phyloP scores from a whole-genome alignment of 2,888 invertebrate species.

The Ectemnius cavifrons region DNA sequence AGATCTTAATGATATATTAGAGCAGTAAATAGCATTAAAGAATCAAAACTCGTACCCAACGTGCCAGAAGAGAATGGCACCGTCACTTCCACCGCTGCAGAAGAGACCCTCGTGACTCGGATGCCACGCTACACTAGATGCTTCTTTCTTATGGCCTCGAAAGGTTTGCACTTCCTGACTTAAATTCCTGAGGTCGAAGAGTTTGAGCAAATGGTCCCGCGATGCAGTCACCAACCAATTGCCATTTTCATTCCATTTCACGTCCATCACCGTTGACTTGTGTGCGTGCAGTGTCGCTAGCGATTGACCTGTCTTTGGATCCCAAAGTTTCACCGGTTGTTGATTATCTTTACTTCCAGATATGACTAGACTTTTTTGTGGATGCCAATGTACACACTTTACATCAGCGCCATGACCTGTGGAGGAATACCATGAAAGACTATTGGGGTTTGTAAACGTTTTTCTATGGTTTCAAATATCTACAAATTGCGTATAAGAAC shows the following conservation, averaged over 20 bases:
- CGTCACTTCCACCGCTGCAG: conserved; percentile 99
- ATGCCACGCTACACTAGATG: conserved; percentile 98
- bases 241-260: conserved; percentile 99
- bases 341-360: conserved; percentile 99
- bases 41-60: conserved; percentile 86
- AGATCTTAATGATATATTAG: neutral
- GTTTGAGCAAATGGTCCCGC: conserved; percentile 96
- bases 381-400: conserved; percentile 99
- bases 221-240: conserved; percentile 99
- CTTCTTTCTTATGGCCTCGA: conserved; percentile 99
- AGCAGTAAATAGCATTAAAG: neutral
- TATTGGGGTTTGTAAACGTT: neutral
- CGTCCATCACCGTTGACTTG: conserved; percentile 99
- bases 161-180: conserved; percentile 97
- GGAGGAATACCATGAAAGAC: conserved; percentile 38
- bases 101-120: conserved; percentile 98
- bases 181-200: conserved; percentile 98
- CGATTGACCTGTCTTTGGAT: conserved; percentile 97
- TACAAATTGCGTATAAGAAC: neutral
- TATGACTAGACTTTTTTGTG: conserved; percentile 96
- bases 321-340: conserved; percentile 99
- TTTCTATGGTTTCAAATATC: neutral
- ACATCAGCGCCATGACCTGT: conserved; percentile 98
- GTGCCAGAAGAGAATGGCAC: conserved; percentile 99
- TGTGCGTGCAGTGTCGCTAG: conserved; percentile 99